phyloP scores from a whole-genome alignment of 1,140 invertebrate genomes.

The Cecropterus lyciades region DNA sequence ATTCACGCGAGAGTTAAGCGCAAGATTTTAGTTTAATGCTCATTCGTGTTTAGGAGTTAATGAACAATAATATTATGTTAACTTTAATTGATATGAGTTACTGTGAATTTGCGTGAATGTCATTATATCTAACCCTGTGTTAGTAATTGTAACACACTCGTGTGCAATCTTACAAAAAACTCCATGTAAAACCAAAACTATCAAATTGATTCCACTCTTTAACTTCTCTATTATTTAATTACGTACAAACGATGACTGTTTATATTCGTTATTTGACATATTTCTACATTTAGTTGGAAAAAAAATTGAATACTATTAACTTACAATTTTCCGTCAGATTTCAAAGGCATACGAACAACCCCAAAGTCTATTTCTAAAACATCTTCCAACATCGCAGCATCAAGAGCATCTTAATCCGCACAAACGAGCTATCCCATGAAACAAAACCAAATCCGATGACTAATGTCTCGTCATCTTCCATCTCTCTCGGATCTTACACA shows the following conservation, averaged over 20 bases:
- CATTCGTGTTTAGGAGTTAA: slow-evolving; percentile 45
- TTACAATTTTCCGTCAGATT: neutral
- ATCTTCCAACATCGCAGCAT: slow-evolving; percentile 38
- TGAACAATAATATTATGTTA: slow-evolving; percentile 49
- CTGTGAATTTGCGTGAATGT: slow-evolving; percentile 10
- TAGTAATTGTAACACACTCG: neutral
- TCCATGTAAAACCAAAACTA: neutral
- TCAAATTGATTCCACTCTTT: neutral
- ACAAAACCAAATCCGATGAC: slow-evolving; percentile 64
- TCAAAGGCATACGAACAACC: slow-evolving; percentile 15
- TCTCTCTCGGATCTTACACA: slow-evolving; percentile 42
- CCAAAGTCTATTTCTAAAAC: slow-evolving; percentile 31
- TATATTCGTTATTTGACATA: too few species aligned
- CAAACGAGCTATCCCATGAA: slow-evolving; percentile 53
- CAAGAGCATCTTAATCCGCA: slow-evolving; percentile 51
- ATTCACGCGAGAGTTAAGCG: slow-evolving; percentile 56
- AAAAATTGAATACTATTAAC: too few species aligned
- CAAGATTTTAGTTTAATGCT: slow-evolving; percentile 61
- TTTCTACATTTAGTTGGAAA: too few species aligned
- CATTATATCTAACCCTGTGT: neutral
- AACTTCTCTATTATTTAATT: too few species aligned
- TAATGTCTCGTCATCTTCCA: slow-evolving; percentile 47
- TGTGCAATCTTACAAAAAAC: neutral
- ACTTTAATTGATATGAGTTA: slow-evolving; percentile 50
- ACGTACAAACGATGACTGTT: too few species aligned